A percentile compares a stretch with the other conserved stretches of the same genome.
phyloP scores from a whole-genome alignment of 2,888 invertebrate species.

The Drosophila bunnanda region DNA sequence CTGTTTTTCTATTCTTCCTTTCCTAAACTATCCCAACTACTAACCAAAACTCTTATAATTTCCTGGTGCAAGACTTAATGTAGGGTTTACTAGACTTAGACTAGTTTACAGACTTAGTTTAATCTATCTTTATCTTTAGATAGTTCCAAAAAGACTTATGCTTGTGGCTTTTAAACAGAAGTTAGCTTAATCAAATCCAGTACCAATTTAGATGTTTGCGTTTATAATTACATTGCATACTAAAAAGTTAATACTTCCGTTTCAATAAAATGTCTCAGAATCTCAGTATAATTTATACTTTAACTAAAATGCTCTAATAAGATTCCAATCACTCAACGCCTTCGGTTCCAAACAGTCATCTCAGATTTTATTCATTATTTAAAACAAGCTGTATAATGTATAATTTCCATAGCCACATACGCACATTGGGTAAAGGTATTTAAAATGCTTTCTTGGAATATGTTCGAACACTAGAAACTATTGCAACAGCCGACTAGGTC shows the following conservation, averaged over 20 bases:
- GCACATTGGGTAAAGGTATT: constrained; percentile 2
- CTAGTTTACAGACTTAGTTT: constrained; percentile 11
- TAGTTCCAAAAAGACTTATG: constrained; percentile 10
- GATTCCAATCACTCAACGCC: background rate
- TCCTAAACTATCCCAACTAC: background rate
- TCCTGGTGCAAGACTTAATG: constrained; percentile 25
- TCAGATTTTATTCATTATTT: constrained; percentile 23
- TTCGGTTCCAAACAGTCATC: constrained; percentile 8
- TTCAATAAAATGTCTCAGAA: constrained; percentile 5
- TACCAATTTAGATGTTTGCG: constrained; percentile 17
- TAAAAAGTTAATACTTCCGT: background rate
- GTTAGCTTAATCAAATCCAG: constrained; percentile 4
- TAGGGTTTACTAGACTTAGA: constrained; percentile 3
- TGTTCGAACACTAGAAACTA: constrained; percentile 47
- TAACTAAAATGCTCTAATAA: background rate
- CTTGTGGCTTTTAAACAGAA: constrained; percentile 2
- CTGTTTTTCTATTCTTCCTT: background rate
- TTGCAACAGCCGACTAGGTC: constrained; percentile 62
- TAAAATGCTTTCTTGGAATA: constrained; percentile 58
- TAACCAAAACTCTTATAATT: constrained; percentile 3
- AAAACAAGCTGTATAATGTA: constrained; percentile 34
- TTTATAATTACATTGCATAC: background rate
- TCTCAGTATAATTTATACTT: background rate
- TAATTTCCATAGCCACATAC: constrained; percentile 31
- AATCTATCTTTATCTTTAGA: constrained; percentile 21